These are phyloP conservation scores for Phengaris alcon DNA, from an alignment of 2,888 invertebrate species.

Conservation along the genomic window DNA sequence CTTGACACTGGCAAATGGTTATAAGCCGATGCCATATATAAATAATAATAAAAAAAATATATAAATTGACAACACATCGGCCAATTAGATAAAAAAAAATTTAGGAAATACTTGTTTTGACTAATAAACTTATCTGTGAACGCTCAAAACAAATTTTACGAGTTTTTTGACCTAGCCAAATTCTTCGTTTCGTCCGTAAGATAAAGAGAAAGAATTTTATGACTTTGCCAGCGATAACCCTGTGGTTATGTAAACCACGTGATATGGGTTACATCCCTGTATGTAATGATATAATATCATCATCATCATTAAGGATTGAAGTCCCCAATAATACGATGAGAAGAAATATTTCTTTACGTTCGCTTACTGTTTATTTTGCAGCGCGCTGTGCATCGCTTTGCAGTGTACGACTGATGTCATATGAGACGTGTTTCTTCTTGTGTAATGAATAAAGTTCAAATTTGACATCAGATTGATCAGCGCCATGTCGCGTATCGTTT, in stretches of 20 bases:
- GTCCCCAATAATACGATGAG: neutral
- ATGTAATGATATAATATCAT: neutral
- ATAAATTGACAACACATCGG: neutral
- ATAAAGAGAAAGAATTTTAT: conserved; percentile 54
- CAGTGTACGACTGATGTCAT: no score
- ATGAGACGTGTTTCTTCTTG: no score
- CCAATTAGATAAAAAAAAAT: conserved; percentile 1
- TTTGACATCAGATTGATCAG: no score
- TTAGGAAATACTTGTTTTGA: conserved; percentile 39
- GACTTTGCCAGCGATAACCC: conserved; percentile 54
- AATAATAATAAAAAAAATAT: no score
- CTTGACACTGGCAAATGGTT: no score
- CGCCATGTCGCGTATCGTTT: no score
- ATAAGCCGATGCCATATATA: no score
- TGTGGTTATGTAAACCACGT: conserved; percentile 37
- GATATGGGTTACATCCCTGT: conserved; percentile 31
- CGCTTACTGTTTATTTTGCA: no score
- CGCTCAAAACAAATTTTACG: conserved; percentile 51
- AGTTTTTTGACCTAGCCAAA: conserved; percentile 63
- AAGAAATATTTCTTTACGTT: no score
- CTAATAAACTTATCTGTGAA: conserved; percentile 38
- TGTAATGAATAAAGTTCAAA: no score
- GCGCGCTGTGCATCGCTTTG: no score
- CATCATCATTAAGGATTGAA: neutral
- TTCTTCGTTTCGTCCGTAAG: conserved; percentile 44